These are phyloP conservation scores for Arnoldichthys spilopterus DNA, from an alignment of 2,797 vertebrate species.

Conservation along the genomic window DNA sequence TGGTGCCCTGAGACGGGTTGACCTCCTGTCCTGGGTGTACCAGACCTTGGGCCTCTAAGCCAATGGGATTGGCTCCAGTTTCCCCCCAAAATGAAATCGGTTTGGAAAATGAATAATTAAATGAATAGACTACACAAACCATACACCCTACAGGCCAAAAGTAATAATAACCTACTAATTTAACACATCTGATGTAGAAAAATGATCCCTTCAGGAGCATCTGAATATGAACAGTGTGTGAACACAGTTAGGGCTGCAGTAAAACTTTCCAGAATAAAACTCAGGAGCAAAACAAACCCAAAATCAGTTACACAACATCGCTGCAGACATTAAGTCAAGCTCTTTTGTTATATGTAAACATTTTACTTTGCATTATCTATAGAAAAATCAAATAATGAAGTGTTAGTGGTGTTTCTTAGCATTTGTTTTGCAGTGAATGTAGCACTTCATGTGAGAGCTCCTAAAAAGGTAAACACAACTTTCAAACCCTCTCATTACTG, in stretches of 20 bases:
- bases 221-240: neutral
- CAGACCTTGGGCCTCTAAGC: too few species aligned
- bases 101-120: too few species aligned
- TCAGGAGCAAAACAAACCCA: neutral
- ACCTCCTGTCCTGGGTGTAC: too few species aligned
- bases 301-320: neutral
- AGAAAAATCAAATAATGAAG: neutral
- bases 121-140: too few species aligned
- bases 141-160: too few species aligned
- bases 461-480: neutral
- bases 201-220: neutral
- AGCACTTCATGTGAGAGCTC: neutral
- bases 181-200: neutral
- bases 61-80: too few species aligned
- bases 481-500: slow-evolving; percentile 13
- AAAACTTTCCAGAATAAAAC: neutral
- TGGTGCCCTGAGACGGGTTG: too few species aligned
- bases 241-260: neutral
- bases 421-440: neutral
- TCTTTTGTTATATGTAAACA: neutral
- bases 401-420: neutral
- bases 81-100: too few species aligned
- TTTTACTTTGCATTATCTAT: neutral
- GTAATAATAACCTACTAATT: too few species aligned
- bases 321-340: neutral